phyloP scores from a whole-genome alignment of 2,888 invertebrate species.

The Priocnemis perturbator region DNA sequence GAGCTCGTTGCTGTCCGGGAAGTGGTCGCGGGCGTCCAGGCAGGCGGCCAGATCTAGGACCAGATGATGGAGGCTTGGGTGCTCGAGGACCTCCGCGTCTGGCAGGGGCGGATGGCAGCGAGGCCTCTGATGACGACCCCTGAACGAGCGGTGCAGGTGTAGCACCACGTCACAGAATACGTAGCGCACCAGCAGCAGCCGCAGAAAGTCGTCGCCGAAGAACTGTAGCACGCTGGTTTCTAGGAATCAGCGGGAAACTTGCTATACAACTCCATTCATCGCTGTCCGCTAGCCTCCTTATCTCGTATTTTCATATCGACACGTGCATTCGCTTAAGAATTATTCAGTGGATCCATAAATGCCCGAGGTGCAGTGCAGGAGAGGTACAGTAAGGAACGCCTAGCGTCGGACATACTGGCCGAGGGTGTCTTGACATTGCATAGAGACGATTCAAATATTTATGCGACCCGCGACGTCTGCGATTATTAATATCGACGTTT shows the following conservation, averaged over 20 bases:
- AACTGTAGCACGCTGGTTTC: conserved; percentile 83
- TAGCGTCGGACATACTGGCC: no score
- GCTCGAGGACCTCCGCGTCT: conserved; percentile 90
- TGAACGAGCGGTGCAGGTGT: conserved; percentile 89
- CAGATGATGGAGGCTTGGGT: conserved; percentile 86
- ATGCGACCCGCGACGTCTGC: no score
- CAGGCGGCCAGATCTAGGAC: conserved; percentile 89
- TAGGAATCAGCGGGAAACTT: conserved; percentile 43
- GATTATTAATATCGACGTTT: no score
- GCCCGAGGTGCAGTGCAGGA: no score
- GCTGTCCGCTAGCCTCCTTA: not conserved
- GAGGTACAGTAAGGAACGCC: no score
- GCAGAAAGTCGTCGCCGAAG: conserved; percentile 96
- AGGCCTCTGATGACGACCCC: conserved; percentile 90
- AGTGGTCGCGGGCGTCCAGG: conserved; percentile 87
- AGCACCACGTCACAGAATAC: conserved; percentile 95
- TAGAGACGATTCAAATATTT: no score
- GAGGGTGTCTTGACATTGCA: no score
- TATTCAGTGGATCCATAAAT: no score
- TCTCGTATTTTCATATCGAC: no score
- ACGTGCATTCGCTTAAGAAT: no score
- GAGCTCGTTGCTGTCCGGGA: conserved; percentile 80
- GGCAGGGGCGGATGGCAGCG: conserved; percentile 91
- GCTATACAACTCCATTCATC: conserved; percentile 12
- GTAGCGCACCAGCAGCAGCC: conserved; percentile 90